phyloP scores from a whole-genome alignment of 2,888 invertebrate species.

The Hemistola chrysoprasaria region DNA sequence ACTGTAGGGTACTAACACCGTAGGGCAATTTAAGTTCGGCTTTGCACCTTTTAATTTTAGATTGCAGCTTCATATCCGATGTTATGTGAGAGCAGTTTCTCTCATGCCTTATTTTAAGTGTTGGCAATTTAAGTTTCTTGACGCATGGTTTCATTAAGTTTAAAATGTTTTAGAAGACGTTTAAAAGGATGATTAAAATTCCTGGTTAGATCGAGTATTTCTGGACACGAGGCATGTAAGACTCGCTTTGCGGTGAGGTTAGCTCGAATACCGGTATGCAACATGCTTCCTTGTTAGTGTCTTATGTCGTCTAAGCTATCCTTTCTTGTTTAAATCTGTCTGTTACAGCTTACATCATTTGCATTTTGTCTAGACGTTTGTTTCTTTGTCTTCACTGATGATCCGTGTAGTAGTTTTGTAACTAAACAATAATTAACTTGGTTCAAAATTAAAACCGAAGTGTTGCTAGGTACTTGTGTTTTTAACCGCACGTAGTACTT shows the following conservation, averaged over 20 bases:
- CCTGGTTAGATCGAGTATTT: slow-evolving; percentile 17
- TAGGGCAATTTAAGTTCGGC: no score
- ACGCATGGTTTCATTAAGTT: slow-evolving; percentile 16
- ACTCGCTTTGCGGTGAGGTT: slow-evolving; percentile 29
- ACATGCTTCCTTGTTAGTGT: slow-evolving; percentile 41
- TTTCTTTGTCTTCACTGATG: slow-evolving; percentile 41
- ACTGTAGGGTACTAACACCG: no score
- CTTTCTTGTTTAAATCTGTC: slow-evolving; percentile 33
- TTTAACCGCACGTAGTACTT: no score
- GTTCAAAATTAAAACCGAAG: no score
- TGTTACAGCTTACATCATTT: slow-evolving; percentile 40
- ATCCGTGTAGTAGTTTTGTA: no score
- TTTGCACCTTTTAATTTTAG: no score
- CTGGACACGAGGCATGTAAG: slow-evolving; percentile 24
- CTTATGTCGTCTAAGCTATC: no score
- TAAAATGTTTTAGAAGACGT: slow-evolving; percentile 8
- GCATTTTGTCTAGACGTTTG: slow-evolving; percentile 40
- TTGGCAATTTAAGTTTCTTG: slow-evolving; percentile 2
- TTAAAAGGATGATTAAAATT: slow-evolving; percentile 23
- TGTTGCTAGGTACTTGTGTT: no score
- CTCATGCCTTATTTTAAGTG: not conserved
- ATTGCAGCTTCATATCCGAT: slow-evolving; percentile 6
- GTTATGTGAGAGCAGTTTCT: not conserved
- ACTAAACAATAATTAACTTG: no score
- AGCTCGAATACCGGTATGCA: slow-evolving; percentile 33